These are phyloP conservation scores for Drosophila anomalata DNA, from an alignment of 2,888 invertebrate genomes.

Conservation along the genomic window DNA sequence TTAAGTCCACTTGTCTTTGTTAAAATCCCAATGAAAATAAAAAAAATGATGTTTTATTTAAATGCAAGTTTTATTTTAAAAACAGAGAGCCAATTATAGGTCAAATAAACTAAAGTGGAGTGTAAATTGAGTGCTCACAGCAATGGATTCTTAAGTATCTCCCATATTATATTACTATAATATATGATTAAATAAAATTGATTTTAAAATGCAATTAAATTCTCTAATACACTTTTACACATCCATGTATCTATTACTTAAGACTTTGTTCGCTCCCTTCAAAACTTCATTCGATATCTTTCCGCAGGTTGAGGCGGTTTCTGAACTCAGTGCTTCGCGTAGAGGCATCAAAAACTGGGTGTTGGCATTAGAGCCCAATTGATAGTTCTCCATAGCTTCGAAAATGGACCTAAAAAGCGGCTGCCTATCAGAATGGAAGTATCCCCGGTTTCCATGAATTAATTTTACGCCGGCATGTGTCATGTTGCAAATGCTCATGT, in stretches of 20 bases:
- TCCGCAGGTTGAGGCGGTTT: constrained; percentile 87
- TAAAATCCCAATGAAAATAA: constrained; percentile 19
- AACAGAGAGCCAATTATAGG: not conserved
- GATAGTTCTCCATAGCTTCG: constrained; percentile 85
- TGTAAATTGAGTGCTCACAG: not conserved
- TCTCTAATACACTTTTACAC: constrained; percentile 1
- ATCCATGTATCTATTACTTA: constrained; percentile 75
- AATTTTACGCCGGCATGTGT: constrained; percentile 89
- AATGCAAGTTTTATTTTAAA: not conserved
- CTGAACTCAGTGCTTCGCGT: constrained; percentile 46
- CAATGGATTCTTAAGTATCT: not conserved
- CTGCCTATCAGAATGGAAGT: constrained; percentile 93
- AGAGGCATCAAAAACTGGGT: constrained; percentile 72
- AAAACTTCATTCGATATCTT: constrained; percentile 86
- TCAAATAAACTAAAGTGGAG: not conserved
- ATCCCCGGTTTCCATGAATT: constrained; percentile 94
- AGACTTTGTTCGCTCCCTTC: constrained; percentile 82
- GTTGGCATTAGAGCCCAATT: constrained; percentile 85
- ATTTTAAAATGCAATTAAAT: not conserved
- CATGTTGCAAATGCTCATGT: constrained; percentile 92
- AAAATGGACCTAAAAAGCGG: constrained; percentile 92
- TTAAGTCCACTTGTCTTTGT: constrained; percentile 32
- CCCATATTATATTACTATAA: not conserved
- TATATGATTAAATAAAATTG: constrained; percentile 3
- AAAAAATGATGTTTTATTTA: constrained; percentile 23